Conservation (phyloP, 1,140 invertebrate genomes). For the Plectrocnemia conspersa region DNA sequence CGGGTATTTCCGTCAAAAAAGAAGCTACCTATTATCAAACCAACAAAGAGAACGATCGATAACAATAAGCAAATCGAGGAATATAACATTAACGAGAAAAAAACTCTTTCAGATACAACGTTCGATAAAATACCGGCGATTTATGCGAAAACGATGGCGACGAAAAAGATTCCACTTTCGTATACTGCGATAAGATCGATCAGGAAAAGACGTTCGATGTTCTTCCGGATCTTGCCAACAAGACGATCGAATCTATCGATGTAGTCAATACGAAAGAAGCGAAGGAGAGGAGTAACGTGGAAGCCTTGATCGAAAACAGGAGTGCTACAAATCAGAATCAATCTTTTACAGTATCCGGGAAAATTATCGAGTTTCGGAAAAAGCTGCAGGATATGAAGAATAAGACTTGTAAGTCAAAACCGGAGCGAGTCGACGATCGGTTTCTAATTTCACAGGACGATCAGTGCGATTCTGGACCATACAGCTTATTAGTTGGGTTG, state of each 20-base stretch:
- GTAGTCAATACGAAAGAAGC: constrained; percentile 8
- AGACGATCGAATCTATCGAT: constrained; percentile 11
- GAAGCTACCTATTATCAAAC: constrained; percentile 22
- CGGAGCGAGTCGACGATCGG: constrained; percentile 4
- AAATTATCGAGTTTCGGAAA: constrained; percentile 25
- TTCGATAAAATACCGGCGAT: constrained; percentile 12
- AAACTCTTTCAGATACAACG: neutral
- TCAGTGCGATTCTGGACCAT: constrained; percentile 49
- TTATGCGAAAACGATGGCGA: neutral
- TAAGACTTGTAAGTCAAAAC: constrained; percentile 33
- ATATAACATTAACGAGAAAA: constrained; percentile 6
- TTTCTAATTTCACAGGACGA: constrained; percentile 35
- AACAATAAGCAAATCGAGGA: constrained; percentile 14
- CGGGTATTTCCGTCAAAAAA: constrained; percentile 17
- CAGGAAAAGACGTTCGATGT: constrained; percentile 22
- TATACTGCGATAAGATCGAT: constrained; percentile 24
- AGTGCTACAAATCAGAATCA: constrained; percentile 40
- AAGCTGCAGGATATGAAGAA: constrained; percentile 15
- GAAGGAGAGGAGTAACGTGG: constrained; percentile 7
- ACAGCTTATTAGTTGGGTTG: constrained; percentile 53
- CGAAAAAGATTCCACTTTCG: constrained; percentile 18
- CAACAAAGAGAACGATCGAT: constrained; percentile 1
- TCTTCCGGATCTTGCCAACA: constrained; percentile 17
- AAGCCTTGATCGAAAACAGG: neutral
- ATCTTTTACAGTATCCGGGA: constrained; percentile 11